Conservation (phyloP, 2,113 vertebrate genomes). For the Gulo gulo region DNA sequence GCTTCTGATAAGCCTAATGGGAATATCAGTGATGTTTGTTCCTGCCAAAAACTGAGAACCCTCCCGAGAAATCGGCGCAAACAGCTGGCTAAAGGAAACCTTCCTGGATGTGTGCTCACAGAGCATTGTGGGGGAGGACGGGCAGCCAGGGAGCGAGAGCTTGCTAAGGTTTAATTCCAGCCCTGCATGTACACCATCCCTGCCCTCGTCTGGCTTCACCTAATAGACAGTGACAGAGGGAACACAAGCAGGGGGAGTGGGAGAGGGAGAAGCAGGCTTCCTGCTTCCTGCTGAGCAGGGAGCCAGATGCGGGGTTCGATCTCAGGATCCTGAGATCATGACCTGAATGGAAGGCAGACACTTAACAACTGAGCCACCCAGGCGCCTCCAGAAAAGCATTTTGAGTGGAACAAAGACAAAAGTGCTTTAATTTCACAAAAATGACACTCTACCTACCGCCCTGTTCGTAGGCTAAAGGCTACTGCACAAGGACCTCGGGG, state of each 20-base stretch:
- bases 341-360: too few species aligned
- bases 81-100: conserved; percentile 34
- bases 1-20: conserved; percentile 54
- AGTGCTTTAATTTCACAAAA: background rate
- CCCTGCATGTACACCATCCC: background rate
- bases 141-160: background rate
- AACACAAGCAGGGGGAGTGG: too few species aligned
- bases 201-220: background rate
- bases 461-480: background rate
- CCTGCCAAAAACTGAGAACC: conserved; percentile 25
- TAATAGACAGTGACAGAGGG: background rate
- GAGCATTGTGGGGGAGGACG: background rate
- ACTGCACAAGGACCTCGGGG: background rate
- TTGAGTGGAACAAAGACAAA: background rate
- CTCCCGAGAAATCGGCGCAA: conserved; percentile 9
- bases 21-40: conserved; percentile 62
- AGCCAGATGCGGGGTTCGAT: too few species aligned
- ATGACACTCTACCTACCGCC: background rate
- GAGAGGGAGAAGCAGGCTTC: too few species aligned
- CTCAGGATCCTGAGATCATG: too few species aligned
- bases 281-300: too few species aligned
- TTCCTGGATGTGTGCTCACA: background rate
- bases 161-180: background rate
- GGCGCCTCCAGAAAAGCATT: background rate
- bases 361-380: too few species aligned